Conservation (phyloP, 2,113 vertebrate genomes). For the Sus scrofa region DNA sequence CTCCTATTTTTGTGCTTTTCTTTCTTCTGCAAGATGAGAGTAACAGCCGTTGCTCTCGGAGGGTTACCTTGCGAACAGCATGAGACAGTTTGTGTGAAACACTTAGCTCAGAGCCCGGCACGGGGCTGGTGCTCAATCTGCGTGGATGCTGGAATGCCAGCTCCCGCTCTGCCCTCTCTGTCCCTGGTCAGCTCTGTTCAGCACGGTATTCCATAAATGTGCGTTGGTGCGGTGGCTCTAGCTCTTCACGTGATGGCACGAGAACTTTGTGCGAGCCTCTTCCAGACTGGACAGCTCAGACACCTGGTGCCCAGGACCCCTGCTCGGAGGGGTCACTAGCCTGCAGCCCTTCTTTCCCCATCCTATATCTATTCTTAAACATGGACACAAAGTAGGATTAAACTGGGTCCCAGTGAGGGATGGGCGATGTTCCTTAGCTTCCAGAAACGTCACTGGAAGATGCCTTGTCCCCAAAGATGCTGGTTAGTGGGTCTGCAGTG, state of each 20-base stretch:
- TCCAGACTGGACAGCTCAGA: not conserved
- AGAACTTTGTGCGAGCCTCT: not conserved
- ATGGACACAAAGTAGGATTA: no score
- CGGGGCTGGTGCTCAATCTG: fast-evolving
- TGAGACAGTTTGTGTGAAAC: fast-evolving
- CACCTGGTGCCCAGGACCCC: fast-evolving
- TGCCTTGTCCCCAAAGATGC: fast-evolving
- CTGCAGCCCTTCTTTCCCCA: fast-evolving
- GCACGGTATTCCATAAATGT: not conserved
- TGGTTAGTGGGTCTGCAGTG: fast-evolving
- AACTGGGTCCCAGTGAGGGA: not conserved
- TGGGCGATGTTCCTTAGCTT: fast-evolving
- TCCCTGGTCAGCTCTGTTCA: fast-evolving
- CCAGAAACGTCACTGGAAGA: fast-evolving
- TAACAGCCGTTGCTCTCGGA: not conserved
- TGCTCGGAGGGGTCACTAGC: fast-evolving
- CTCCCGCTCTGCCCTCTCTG: not conserved
- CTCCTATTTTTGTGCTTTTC: conserved; percentile 19
- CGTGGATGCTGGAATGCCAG: not conserved
- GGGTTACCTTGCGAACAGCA: not conserved
- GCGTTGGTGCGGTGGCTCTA: not conserved
- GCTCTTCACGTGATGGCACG: fast-evolving
- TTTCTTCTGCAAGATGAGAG: not conserved
- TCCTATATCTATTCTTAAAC: not conserved
- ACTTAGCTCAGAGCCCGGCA: not conserved